Percentiles rank a stretch among this genome's conserved stretches.
Conservation (phyloP, 92 coral and sea anemone genomes). For the Palythoa grandiflora region DNA sequence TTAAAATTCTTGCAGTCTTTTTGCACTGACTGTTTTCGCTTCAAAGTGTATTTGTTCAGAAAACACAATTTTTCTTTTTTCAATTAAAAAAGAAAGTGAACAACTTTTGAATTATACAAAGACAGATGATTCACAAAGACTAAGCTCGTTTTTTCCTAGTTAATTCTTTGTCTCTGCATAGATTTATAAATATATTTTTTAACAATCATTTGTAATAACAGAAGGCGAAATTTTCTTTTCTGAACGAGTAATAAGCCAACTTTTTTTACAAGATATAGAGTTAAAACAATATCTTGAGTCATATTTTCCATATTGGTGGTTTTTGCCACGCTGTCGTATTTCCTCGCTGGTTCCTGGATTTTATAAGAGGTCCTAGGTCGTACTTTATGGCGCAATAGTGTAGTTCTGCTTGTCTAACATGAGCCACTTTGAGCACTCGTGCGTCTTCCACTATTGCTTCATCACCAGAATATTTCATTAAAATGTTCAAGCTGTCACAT, state of each 20-base stretch:
- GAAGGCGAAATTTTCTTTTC: not conserved
- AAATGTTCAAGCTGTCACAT: slow-evolving; percentile 35
- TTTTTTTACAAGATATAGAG: not conserved
- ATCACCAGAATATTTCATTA: slow-evolving; percentile 31
- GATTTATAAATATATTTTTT: not conserved
- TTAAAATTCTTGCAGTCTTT: not conserved
- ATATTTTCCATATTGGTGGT: slow-evolving; percentile 17
- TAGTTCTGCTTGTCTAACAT: slow-evolving; percentile 28
- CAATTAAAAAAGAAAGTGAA: slow-evolving; percentile 6
- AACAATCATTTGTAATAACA: not conserved
- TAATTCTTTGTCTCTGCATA: not conserved
- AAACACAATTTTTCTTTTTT: slow-evolving; percentile 15
- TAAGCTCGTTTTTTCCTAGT: slow-evolving; percentile 2
- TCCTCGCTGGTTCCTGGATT: slow-evolving; percentile 21
- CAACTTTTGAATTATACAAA: not conserved
- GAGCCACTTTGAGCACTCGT: slow-evolving; percentile 23
- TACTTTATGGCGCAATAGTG: slow-evolving; percentile 20
- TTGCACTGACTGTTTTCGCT: not conserved
- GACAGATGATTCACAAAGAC: not conserved
- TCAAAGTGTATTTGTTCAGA: slow-evolving; percentile 19
- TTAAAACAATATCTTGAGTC: not conserved
- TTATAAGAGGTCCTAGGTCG: slow-evolving; percentile 28
- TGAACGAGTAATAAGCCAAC: not conserved
- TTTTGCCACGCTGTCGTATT: not conserved
- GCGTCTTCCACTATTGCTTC: slow-evolving; percentile 24